Percentiles rank a stretch among this genome's conserved stretches.
phyloP scores from a whole-genome alignment of 2,888 invertebrate genomes.

The Aplocera efformata region DNA sequence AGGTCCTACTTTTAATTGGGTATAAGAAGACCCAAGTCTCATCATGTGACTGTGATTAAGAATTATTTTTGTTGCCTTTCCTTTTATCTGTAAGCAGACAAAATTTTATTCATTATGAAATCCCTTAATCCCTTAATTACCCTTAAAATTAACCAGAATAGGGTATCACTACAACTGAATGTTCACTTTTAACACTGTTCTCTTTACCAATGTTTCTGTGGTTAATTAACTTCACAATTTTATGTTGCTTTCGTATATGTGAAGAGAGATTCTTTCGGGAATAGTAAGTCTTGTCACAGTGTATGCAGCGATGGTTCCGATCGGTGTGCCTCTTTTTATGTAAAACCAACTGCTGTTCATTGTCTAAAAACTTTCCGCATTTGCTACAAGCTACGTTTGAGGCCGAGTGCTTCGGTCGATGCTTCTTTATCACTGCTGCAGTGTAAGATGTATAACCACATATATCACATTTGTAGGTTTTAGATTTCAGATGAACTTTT shows the following conservation, averaged over 20 bases:
- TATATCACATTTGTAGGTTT: constrained; percentile 44
- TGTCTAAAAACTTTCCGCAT: constrained; percentile 56
- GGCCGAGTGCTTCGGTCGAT: constrained; percentile 45
- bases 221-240: neutral
- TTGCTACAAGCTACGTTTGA: constrained; percentile 47
- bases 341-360: constrained; percentile 38
- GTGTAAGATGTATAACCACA: constrained; percentile 48
- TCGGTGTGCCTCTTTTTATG: constrained; percentile 56
- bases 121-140: no score
- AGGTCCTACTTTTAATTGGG: no score
- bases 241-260: constrained; percentile 11
- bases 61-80: no score
- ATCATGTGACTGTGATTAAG: no score
- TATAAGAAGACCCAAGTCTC: no score
- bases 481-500: constrained; percentile 42
- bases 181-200: neutral
- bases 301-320: constrained; percentile 46
- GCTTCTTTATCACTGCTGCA: constrained; percentile 37
- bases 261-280: constrained; percentile 31
- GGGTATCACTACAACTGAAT: neutral
- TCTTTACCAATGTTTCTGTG: neutral
- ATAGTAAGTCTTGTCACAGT: constrained; percentile 50
- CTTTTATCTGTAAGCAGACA: no score
- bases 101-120: no score
- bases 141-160: neutral